phyloP scores from a whole-genome alignment of 2,888 invertebrate genomes.

The Caenorhabditis sinica region DNA sequence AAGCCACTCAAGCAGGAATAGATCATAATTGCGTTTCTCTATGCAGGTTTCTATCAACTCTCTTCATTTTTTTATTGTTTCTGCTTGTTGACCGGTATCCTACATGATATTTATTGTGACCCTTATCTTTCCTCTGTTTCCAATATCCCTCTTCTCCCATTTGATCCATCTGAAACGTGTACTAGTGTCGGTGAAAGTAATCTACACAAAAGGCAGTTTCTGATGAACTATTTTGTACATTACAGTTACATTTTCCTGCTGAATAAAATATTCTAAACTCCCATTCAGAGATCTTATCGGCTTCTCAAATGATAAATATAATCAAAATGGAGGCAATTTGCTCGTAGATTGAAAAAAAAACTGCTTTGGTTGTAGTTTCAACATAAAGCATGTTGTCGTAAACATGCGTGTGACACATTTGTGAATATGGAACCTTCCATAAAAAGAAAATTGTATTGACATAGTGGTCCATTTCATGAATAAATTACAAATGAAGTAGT shows the following conservation, averaged over 20 bases:
- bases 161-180: conserved; percentile 40
- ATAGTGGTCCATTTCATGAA: conserved; percentile 12
- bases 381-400: background rate
- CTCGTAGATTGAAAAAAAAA: too few species aligned
- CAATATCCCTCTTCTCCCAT: background rate
- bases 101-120: background rate
- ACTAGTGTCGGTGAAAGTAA: conserved; percentile 34
- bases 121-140: background rate
- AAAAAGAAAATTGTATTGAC: conserved; percentile 18
- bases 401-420: conserved; percentile 8
- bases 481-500: conserved; percentile 8
- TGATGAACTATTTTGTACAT: conserved; percentile 51
- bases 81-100: conserved; percentile 51
- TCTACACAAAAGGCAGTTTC: conserved; percentile 42
- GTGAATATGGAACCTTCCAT: background rate
- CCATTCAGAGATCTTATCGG: too few species aligned
- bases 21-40: conserved; percentile 23
- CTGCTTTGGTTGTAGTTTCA: too few species aligned
- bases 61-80: background rate
- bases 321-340: too few species aligned
- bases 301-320: too few species aligned
- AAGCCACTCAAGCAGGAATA: conserved; percentile 47
- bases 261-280: background rate
- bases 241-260: conserved; percentile 20
- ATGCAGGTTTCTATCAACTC: conserved; percentile 8